Conservation (phyloP, 2,113 vertebrate species). For the Sphyrna mokarran region DNA sequence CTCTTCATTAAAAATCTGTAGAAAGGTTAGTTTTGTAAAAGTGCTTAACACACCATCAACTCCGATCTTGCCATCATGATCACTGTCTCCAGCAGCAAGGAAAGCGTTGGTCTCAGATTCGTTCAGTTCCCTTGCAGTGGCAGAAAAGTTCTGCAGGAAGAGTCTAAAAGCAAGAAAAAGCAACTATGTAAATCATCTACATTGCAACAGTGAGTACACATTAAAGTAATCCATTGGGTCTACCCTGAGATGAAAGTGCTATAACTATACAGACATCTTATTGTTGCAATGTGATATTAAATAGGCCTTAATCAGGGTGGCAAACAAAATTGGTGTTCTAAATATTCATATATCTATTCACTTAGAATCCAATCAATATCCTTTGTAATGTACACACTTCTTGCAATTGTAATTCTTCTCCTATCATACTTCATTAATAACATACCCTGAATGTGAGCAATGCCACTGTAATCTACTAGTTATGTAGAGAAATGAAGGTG, state of each 20-base stretch:
- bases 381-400: not conserved
- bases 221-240: not conserved
- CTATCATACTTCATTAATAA: not conserved
- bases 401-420: not conserved
- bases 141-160: constrained; percentile 59
- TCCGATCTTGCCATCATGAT: constrained; percentile 58
- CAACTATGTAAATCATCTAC: not conserved
- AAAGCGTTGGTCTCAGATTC: constrained; percentile 56
- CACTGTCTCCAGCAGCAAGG: constrained; percentile 52
- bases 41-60: constrained; percentile 49
- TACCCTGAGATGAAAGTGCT: not conserved
- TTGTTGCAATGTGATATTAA: not conserved
- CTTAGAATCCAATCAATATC: not conserved
- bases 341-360: not conserved
- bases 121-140: constrained; percentile 51
- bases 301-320: not conserved
- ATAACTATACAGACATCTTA: not conserved
- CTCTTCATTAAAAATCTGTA: not conserved
- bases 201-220: not conserved
- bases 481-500: not conserved
- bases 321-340: not conserved
- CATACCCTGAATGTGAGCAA: not conserved
- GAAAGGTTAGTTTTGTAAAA: not conserved
- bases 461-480: not conserved
- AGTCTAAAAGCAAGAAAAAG: constrained; percentile 44